Percentiles rank a stretch among this genome's conserved stretches.
Evolutionary conservation across 2,113 vertebrate genomes (phyloP).

Genomic region (Macaca mulatta): DNA sequence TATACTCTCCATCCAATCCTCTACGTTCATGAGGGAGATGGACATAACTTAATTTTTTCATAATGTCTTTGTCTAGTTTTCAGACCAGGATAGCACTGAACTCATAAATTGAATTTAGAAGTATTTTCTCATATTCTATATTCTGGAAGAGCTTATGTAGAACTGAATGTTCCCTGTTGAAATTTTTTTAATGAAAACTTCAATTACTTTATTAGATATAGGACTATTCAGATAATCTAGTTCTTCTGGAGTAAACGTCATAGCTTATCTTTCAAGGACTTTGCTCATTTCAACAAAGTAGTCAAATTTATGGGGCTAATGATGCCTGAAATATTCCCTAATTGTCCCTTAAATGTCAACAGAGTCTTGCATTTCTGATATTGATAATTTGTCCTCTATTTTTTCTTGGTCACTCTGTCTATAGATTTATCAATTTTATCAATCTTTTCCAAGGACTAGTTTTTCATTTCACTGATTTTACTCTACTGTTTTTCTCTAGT

Average conservation of each 20-base stretch:
- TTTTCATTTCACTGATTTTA: not conserved
- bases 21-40: not conserved
- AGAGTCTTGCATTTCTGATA: not conserved
- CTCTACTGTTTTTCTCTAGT: not conserved
- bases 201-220: not conserved
- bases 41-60: not conserved
- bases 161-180: not conserved
- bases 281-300: not conserved
- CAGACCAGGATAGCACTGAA: not conserved
- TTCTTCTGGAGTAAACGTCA: not conserved
- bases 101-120: not conserved
- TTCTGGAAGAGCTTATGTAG: not conserved
- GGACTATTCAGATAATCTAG: not conserved
- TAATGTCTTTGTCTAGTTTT: not conserved
- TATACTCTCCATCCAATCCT: not conserved
- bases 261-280: not conserved
- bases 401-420: not conserved
- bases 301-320: not conserved
- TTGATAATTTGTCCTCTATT: not conserved
- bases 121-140: not conserved
- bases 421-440: not conserved
- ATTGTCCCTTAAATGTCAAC: not conserved
- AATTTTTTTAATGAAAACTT: not conserved
- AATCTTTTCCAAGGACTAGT: not conserved
- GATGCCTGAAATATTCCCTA: not conserved